phyloP scores from a whole-genome alignment of 2,113 vertebrate species.

The Cacatua alba region DNA sequence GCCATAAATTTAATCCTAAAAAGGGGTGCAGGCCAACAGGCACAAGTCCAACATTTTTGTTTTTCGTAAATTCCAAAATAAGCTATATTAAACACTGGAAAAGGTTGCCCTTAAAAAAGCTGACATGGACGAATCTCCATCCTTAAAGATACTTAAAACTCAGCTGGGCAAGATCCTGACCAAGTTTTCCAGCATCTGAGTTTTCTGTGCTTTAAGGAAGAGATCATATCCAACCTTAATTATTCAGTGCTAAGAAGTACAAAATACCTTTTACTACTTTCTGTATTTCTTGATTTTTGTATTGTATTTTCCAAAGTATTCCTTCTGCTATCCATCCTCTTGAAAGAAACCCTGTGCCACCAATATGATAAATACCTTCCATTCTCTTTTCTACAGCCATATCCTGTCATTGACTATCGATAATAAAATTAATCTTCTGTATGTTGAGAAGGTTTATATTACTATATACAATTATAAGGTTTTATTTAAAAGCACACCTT shows the following conservation, averaged over 20 bases:
- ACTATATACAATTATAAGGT: background rate
- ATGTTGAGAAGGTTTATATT: background rate
- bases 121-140: background rate
- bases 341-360: background rate
- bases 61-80: background rate
- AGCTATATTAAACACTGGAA: background rate
- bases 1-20: background rate
- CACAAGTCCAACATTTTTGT: background rate
- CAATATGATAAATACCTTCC: background rate
- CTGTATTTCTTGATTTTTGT: background rate
- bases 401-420: background rate
- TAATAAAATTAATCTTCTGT: background rate
- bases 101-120: background rate
- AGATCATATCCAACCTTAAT: background rate
- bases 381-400: background rate
- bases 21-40: background rate
- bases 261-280: background rate
- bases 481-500: conserved; percentile 64
- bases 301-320: background rate
- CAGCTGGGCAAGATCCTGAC: background rate
- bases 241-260: background rate
- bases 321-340: background rate
- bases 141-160: background rate
- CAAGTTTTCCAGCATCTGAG: background rate
- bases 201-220: background rate